phyloP scores from a whole-genome alignment of 2,113 vertebrate species.

The Raphicerus campestris region DNA sequence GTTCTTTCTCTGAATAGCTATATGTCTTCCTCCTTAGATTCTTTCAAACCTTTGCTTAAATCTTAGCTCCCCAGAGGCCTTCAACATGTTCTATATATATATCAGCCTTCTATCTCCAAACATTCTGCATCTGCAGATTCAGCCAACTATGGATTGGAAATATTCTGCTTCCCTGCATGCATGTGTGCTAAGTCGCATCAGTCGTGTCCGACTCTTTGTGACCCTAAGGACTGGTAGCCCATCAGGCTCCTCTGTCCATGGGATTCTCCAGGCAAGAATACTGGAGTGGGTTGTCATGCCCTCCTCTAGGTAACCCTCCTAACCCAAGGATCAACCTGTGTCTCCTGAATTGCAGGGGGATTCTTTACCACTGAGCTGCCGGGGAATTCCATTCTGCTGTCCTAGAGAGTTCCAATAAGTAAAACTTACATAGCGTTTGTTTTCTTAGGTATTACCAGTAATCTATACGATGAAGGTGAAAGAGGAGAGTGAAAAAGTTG shows the following conservation, averaged over 20 bases:
- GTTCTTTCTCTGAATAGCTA: background rate
- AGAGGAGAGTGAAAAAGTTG: too few relatives aligned
- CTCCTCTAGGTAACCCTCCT: background rate
- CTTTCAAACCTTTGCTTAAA: background rate
- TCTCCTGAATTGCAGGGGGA: background rate
- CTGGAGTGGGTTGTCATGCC: background rate
- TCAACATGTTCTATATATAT: background rate
- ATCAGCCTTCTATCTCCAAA: background rate
- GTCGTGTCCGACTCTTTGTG: accelerated
- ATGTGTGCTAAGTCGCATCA: background rate
- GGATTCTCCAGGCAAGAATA: background rate
- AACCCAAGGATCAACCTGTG: background rate
- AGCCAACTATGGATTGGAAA: background rate
- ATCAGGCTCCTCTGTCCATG: background rate
- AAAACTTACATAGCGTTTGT: background rate
- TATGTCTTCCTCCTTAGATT: background rate
- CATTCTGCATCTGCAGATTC: background rate
- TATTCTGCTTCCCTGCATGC: background rate
- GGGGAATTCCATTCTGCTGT: background rate
- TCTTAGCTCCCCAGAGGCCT: background rate
- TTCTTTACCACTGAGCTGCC: background rate
- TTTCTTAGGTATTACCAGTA: background rate
- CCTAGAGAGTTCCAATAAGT: background rate
- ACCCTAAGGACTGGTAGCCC: background rate
- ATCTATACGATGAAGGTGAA: background rate